Conservation (phyloP, 2,888 invertebrate genomes). For the Cephus spinipes region DNA sequence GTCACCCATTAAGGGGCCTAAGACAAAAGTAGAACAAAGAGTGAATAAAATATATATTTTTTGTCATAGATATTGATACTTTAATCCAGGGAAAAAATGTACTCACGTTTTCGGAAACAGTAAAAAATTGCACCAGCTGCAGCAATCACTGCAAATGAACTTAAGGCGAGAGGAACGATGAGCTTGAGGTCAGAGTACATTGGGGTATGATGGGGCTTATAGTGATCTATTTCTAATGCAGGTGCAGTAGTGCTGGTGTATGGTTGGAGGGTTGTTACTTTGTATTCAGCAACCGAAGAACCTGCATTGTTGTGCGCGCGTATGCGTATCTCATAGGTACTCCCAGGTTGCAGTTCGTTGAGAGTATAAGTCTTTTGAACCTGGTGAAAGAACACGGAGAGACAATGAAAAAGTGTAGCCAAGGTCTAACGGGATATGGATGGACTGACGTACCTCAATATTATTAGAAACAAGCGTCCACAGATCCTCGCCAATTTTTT, state of each 20-base stretch:
- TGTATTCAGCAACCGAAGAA: conserved; percentile 83
- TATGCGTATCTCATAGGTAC: conserved; percentile 67
- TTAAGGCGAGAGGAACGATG: conserved; percentile 60
- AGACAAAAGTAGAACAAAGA: conserved; percentile 49
- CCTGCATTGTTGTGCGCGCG: conserved; percentile 89
- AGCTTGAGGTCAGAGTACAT: conserved; percentile 62
- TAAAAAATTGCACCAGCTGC: conserved; percentile 64
- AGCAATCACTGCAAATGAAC: conserved; percentile 62
- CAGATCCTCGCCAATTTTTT: conserved; percentile 70
- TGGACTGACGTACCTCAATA: conserved; percentile 70
- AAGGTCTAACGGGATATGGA: background rate
- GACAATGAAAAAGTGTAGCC: background rate
- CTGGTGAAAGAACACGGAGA: conserved; percentile 32
- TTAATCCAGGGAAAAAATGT: conserved; percentile 25
- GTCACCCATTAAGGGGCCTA: conserved; percentile 71
- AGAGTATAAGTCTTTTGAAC: conserved; percentile 84
- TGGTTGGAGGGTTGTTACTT: conserved; percentile 84
- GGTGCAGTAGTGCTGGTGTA: conserved; percentile 74
- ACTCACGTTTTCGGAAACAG: conserved; percentile 64
- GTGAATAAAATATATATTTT: too few relatives aligned
- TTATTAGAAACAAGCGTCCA: conserved; percentile 87
- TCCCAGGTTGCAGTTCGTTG: conserved; percentile 79
- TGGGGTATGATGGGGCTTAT: conserved; percentile 59
- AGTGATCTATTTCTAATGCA: conserved; percentile 60
- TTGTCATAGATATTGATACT: conserved; percentile 70